phyloP scores from a whole-genome alignment of 2,888 invertebrate genomes.

The Thelaira solivaga region DNA sequence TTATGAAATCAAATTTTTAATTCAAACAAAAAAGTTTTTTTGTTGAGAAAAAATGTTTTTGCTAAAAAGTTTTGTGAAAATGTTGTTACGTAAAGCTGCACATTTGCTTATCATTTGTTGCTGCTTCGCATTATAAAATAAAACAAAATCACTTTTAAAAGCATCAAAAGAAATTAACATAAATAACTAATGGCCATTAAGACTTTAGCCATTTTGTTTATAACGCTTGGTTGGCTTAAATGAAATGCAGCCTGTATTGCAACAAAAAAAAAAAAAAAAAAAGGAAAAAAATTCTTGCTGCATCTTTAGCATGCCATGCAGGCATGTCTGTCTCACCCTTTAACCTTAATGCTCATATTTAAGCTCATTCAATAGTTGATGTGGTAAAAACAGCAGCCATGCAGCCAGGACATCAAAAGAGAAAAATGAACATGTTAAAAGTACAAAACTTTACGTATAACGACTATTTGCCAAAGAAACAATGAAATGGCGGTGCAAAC shows the following conservation, averaged over 20 bases:
- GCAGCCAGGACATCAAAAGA: conserved; percentile 43
- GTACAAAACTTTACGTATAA: conserved; percentile 27
- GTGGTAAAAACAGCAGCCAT: not conserved
- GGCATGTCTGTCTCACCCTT: not conserved
- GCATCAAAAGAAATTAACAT: conserved; percentile 54
- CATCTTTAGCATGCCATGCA: not conserved
- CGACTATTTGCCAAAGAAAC: conserved; percentile 23
- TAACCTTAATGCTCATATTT: not conserved
- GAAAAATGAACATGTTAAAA: conserved; percentile 41
- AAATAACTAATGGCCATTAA: conserved; percentile 53
- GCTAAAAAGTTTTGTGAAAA: too few species aligned
- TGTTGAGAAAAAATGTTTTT: too few species aligned
- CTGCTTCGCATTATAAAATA: conserved; percentile 24
- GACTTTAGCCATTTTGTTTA: conserved; percentile 41
- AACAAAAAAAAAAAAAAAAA: conserved; percentile 34
- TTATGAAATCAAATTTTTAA: not conserved
- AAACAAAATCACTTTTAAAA: conserved; percentile 44
- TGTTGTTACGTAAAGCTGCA: not conserved
- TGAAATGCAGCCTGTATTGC: conserved; percentile 29
- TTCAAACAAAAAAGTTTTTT: not conserved
- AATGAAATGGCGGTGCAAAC: conserved; percentile 42
- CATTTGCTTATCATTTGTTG: not conserved
- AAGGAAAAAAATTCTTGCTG: conserved; percentile 34
- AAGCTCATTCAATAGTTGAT: conserved; percentile 13
- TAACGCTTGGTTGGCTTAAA: conserved; percentile 32